A percentile compares a stretch with the other conserved stretches of the same genome.
Conservation (phyloP, 2,888 invertebrate genomes). For the Acanthoscelides obtectus region DNA sequence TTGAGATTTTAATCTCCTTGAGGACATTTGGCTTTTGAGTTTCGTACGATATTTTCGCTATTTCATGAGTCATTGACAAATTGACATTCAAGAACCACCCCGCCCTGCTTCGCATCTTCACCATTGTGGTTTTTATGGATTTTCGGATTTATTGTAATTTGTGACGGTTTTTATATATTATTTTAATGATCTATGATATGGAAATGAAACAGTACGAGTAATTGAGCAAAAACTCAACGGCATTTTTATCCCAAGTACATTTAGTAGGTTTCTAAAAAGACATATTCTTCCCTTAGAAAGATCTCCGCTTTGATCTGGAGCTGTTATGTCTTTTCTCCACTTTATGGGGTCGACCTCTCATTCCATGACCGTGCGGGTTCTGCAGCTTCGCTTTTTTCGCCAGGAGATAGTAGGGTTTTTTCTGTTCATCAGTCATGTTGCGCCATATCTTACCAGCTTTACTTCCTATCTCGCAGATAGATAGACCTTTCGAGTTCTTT, state of each 20-base stretch:
- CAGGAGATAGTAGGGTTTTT: slow-evolving; percentile 15
- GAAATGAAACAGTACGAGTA: no score
- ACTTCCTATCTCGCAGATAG: slow-evolving; percentile 9
- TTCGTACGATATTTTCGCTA: no score
- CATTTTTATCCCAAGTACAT: neutral
- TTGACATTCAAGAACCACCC: no score
- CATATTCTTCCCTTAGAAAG: no score
- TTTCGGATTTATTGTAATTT: no score
- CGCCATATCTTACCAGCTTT: slow-evolving; percentile 22
- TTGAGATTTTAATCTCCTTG: no score
- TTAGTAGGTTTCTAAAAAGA: neutral
- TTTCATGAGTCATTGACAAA: no score
- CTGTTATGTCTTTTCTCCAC: neutral
- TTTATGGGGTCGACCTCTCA: neutral
- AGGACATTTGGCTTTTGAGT: no score
- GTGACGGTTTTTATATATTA: no score
- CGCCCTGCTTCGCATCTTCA: no score
- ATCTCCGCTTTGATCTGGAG: neutral
- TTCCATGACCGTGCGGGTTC: neutral
- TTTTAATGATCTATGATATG: no score
- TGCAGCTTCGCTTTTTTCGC: slow-evolving; percentile 13
- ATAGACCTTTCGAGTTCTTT: slow-evolving; percentile 11
- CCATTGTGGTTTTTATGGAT: no score
- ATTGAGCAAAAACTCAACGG: neutral
- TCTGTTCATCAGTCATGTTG: slow-evolving; percentile 19